Base-by-base conservation (phyloP, 2,113 vertebrate genomes). In the Tragelaphus scriptus region DNA sequence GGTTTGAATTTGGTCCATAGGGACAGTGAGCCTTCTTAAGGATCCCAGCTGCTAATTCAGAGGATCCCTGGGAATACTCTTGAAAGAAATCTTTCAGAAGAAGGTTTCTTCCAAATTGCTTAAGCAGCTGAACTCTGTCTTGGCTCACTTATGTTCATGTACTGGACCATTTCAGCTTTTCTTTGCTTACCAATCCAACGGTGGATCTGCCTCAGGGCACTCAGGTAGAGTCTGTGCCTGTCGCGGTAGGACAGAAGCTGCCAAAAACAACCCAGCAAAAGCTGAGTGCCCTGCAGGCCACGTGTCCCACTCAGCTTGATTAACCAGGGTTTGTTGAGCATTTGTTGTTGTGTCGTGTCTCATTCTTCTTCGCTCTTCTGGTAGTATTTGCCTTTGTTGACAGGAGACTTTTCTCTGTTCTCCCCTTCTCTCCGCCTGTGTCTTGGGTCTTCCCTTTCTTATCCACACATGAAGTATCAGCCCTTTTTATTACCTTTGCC, bases 51-150 rank as follows among this genome's bases (percentile, higher is more conserved):
- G 26, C 95, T 95, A 21, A 28, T 97, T 98, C 7, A 2, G 94
- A 91, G 12, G 81, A 93, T 97, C 85, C 87, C 96, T 95, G 97
- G 98, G 97, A 98, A 87, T 88, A 75, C 86, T 97, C 87, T 95
- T 80, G 85, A 15, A 1, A 96, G 96, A 95, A 98, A 85, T 81
- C 2, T 2, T 98, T 98, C 6, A 2, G 51, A 89, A 93, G 51
- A 19, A 68, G 19, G 1, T 68, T 95, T 44, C 26, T 95, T 94
- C 87, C n/a, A 16, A 3, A 96, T 98, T 97, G 81, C 95, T 92
- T 10, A 85, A 65, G 82, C 16, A 94, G 75, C 51, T 96, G 91
- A 85, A 81, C 68, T 5, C 1, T 32, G 49, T 44, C 59, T 81
- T 56, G 0, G 0, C 53, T 97, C 92, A 25, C 63, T 82, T 32